Conservation (phyloP, 1,140 invertebrate genomes). For the Reticulitermes speratus region DNA sequence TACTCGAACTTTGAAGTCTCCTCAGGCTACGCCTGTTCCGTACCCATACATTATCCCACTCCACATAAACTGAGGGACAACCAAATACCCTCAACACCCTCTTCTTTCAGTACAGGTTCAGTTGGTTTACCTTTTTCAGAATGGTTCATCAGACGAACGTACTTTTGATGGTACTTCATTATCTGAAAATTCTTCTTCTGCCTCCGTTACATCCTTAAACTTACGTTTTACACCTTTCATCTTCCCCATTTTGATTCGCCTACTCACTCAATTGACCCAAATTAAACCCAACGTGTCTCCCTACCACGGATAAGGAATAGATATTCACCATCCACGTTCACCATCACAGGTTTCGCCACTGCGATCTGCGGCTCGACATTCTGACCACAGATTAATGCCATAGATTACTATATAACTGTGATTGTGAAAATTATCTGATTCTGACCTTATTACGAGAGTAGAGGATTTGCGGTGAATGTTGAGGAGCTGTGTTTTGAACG, state of each 20-base stretch:
- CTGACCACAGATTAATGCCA: no score
- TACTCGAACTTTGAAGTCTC: background rate
- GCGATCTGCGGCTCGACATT: no score
- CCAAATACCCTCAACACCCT: background rate
- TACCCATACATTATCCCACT: background rate
- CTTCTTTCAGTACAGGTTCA: conserved; percentile 33
- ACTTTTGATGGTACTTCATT: conserved; percentile 43
- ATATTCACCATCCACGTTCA: no score
- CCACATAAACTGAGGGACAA: background rate
- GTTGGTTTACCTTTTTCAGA: conserved; percentile 47
- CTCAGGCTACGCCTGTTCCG: no score
- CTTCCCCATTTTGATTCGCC: conserved; percentile 38
- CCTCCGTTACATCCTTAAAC: conserved; percentile 35
- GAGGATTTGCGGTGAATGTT: no score
- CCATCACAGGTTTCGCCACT: no score
- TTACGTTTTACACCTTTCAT: conserved; percentile 42
- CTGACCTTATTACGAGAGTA: no score
- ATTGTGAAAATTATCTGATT: no score
- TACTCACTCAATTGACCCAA: background rate
- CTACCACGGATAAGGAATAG: no score
- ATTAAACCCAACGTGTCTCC: no score
- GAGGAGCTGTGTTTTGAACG: no score
- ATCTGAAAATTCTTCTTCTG: conserved; percentile 33
- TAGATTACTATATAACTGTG: no score
- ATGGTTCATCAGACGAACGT: conserved; percentile 50